phyloP scores from a whole-genome alignment of 1,140 invertebrate genomes.

The Drosophila orena region DNA sequence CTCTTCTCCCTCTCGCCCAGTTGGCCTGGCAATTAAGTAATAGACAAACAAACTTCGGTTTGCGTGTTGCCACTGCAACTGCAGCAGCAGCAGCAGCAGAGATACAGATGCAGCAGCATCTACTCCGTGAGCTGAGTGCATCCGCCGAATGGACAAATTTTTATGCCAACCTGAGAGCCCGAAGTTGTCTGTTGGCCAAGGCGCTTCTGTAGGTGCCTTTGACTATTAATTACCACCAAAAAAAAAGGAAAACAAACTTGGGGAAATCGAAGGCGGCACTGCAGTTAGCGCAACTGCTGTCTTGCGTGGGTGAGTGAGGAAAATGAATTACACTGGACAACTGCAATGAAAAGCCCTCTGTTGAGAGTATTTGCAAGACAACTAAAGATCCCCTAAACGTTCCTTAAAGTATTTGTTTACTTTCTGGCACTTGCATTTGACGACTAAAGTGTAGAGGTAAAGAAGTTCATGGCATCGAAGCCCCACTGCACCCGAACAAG shows the following conservation, averaged over 20 bases:
- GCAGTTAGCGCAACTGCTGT: slow-evolving; percentile 17
- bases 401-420: too few relatives aligned
- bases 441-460: background rate
- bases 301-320: slow-evolving; percentile 62
- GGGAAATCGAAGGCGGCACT: slow-evolving; percentile 38
- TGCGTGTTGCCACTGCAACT: slow-evolving; percentile 57
- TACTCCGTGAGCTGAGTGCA: slow-evolving; percentile 14
- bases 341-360: background rate
- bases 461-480: background rate
- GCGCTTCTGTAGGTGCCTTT: slow-evolving; percentile 51
- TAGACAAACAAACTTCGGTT: slow-evolving; percentile 64
- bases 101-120: slow-evolving; percentile 5
- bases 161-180: slow-evolving; percentile 60
- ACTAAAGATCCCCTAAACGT: too few relatives aligned
- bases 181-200: slow-evolving; percentile 41
- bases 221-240: slow-evolving; percentile 74
- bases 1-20: slow-evolving; percentile 12
- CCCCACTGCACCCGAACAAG: slow-evolving; percentile 27
- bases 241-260: slow-evolving; percentile 10
- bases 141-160: slow-evolving; percentile 70
- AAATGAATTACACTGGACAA: slow-evolving; percentile 26
- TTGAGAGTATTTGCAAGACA: too few relatives aligned
- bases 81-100: slow-evolving; percentile 7
- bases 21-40: slow-evolving; percentile 76
- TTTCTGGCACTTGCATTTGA: too few relatives aligned